Evolutionary conservation across 2,888 invertebrate species (phyloP).

Genomic region (Elgonia sp.): DNA sequence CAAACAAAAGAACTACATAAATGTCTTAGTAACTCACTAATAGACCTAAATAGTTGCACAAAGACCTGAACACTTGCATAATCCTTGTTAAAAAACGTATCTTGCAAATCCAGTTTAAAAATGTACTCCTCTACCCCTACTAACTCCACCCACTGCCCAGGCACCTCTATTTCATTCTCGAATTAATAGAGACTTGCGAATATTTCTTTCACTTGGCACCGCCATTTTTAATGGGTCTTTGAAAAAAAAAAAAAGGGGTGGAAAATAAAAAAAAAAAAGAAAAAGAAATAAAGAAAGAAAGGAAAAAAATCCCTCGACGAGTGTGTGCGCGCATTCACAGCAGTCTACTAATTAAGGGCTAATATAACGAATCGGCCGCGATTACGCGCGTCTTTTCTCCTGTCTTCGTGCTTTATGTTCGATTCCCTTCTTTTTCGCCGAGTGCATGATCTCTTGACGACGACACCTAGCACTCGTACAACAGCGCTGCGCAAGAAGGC

Average conservation of each 20-base stretch:
- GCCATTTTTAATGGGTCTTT: slow-evolving; percentile 61
- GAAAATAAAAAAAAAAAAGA: neutral
- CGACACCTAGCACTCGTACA: slow-evolving; percentile 73
- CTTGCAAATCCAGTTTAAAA: slow-evolving; percentile 40
- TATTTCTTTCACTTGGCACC: slow-evolving; percentile 68
- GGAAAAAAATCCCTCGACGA: slow-evolving; percentile 8
- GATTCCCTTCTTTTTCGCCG: slow-evolving; percentile 73
- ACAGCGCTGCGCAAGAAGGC: slow-evolving; percentile 83
- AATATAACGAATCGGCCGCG: slow-evolving; percentile 84
- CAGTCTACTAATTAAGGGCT: slow-evolving; percentile 84
- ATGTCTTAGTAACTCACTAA: slow-evolving; percentile 1
- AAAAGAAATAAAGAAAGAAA: too few relatives aligned
- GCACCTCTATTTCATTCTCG: slow-evolving; percentile 21
- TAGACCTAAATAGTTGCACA: neutral
- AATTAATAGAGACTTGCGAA: slow-evolving; percentile 61
- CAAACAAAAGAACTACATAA: slow-evolving; percentile 19
- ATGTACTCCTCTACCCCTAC: neutral
- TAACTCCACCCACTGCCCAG: neutral
- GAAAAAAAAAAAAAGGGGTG: slow-evolving; percentile 34
- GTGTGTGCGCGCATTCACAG: slow-evolving; percentile 67
- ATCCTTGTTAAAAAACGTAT: slow-evolving; percentile 3
- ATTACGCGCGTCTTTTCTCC: slow-evolving; percentile 75
- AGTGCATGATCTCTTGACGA: slow-evolving; percentile 77
- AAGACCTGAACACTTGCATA: slow-evolving; percentile 5
- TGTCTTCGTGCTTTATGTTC: slow-evolving; percentile 69